Evolutionary conservation across 2,113 vertebrate genomes (phyloP), one percentile per base, ranked within the genome.

Genomic region (Lichenostomus cassidix): DNA sequence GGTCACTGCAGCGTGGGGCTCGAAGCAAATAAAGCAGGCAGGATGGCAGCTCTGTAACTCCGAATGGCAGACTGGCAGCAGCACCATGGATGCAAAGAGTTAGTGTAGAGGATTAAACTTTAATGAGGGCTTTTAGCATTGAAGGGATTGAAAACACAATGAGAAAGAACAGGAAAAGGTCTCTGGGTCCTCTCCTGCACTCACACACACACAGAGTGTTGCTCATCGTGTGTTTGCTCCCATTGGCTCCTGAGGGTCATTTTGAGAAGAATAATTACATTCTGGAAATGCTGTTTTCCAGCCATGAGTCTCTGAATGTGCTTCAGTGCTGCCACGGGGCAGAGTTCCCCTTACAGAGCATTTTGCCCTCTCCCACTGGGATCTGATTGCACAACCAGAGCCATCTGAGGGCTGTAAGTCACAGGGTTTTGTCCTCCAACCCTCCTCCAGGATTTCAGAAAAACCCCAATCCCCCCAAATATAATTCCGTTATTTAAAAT

Each of bases 221-320:
- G 67, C 64, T 25, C 80, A 1, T 3, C 0, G 0, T 35, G 41
- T 0, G 0, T 33, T 35, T 4, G 28, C 27, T 12, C 65, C 44
- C 6, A 0, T 10, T 65, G 23, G 56, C 70, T 25, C 8, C 2
- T 0, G 7, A 29, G 58, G 67, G 37, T 37, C 24, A 1, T 44
- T 64, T 20, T 0, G 46, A 25, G 85, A 56, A 37, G 58, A 39
- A 41, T 25, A 74, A 64, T 74, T 15, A 18, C 27, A 2, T 2
- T 2, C 24, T 80, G 83, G 60, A 75, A 42, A 18, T 5, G 46
- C 15, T 37, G 46, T 41, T 87, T 63, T 49, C 35, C 69, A 52
- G 47, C 52, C 55, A 8, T 0, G 2, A 69, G 22, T 17, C 35
- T 47, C 81, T 55, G 67, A 4, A 13, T 0, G 1, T 35, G 42